Base-by-base conservation (phyloP, 2,113 vertebrate species). In the Tamias sibiricus region DNA sequence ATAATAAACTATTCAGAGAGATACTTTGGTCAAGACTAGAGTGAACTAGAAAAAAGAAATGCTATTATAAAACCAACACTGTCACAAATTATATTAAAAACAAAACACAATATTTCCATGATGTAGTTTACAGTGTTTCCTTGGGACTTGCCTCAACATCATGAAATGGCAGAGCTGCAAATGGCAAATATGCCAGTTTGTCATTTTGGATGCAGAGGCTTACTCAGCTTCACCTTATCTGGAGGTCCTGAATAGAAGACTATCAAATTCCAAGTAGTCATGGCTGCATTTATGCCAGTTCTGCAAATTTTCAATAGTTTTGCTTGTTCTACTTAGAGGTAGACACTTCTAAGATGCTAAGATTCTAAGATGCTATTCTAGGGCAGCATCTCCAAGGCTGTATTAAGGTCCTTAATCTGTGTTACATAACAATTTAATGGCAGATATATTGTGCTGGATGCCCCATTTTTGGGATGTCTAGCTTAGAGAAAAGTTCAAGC, bases 351-450 rank as follows among this genome's bases (percentile, higher is more conserved):
- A 20, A 8, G 99, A n/a, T n/a, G n/a, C n/a, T n/a, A n/a, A n/a
- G n/a, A n/a, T n/a, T n/a, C n/a, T n/a, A n/a, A 99, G 98, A 99
- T 99, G 98, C 99, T 99, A 98, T 99, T 99, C 98, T 99, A 99
- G 98, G 99, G 99, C 98, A 99, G 98, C 0, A 99, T 99, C 97
- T 99, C 99, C 98, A 99, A 98, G 79, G 99, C 98, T 59, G 99
- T 99, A 98, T 99, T 99, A 96, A 99, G 99, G 96, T 99, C 99
- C 93, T 99, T 68, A 14, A 14, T 99, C 99, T 99, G 99, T 99
- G 98, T 99, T 99, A 66, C 99, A 99, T 98, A 99, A 99, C 97
- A 99, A 99, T 59, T 99, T 99, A 99, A 99, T 99, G 93, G 99
- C 99, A 0, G 99, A 99, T 97, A 99, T 99, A 79, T 99, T 99